Conservation (phyloP, 2,113 vertebrate genomes). For the Neodontobutis hainanensis region DNA sequence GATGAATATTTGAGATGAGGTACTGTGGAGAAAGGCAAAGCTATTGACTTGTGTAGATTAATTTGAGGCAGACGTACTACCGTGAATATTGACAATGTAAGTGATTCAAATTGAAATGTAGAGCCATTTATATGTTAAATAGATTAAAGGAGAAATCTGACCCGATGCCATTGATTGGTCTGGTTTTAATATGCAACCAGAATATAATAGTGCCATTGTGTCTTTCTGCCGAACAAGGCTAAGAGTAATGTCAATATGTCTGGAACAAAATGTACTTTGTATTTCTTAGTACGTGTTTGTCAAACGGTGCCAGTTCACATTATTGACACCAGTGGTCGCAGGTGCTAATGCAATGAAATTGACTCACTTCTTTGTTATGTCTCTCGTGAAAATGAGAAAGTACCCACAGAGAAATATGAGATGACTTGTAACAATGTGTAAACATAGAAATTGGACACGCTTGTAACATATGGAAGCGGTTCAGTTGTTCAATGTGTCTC, state of each 20-base stretch:
- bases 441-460: neutral
- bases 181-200: slow-evolving; percentile 9
- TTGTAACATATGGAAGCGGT: neutral
- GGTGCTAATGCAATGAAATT: slow-evolving; percentile 2
- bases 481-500: too few species aligned
- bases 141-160: slow-evolving; percentile 22
- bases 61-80: slow-evolving; percentile 6
- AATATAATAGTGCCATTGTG: slow-evolving; percentile 1
- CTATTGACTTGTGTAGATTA: slow-evolving; percentile 29
- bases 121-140: slow-evolving; percentile 28
- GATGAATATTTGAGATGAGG: slow-evolving; percentile 30
- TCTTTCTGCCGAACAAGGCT: neutral
- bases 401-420: neutral
- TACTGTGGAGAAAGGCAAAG: slow-evolving; percentile 24
- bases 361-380: neutral
- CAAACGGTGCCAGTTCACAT: neutral
- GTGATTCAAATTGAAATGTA: slow-evolving; percentile 31
- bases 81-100: slow-evolving; percentile 31
- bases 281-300: neutral
- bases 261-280: neutral
- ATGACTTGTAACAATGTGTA: neutral
- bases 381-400: neutral
- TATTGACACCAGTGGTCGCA: neutral
- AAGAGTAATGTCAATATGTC: neutral
- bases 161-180: slow-evolving; percentile 22